Evolutionary conservation across 2,113 vertebrate genomes (phyloP).

Genomic region (Forbesichthys agassizii): DNA sequence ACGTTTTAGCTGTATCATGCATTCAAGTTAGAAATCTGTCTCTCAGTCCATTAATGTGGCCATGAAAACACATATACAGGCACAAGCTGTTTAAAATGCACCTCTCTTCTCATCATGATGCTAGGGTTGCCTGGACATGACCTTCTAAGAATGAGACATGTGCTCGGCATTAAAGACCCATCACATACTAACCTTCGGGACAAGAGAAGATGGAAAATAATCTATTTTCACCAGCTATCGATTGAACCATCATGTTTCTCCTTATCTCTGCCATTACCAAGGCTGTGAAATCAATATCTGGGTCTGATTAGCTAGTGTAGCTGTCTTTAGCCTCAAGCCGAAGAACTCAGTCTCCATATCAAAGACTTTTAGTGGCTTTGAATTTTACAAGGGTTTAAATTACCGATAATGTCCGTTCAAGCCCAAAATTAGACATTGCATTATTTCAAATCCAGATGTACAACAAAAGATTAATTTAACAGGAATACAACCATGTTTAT

Average conservation of each 20-base stretch:
- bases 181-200: slow-evolving; percentile 30
- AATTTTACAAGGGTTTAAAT: not conserved
- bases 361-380: slow-evolving; percentile 13
- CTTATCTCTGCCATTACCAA: slow-evolving; percentile 42
- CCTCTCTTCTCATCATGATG: too few relatives aligned
- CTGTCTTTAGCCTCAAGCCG: slow-evolving; percentile 26
- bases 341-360: slow-evolving; percentile 3
- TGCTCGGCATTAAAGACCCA: slow-evolving; percentile 34
- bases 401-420: not conserved
- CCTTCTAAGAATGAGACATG: slow-evolving; percentile 24
- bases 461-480: too few relatives aligned
- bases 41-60: too few relatives aligned
- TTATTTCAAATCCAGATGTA: not conserved
- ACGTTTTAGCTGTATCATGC: too few relatives aligned
- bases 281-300: slow-evolving; percentile 47
- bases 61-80: too few relatives aligned
- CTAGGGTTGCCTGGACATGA: too few relatives aligned
- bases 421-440: not conserved
- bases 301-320: slow-evolving; percentile 47
- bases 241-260: slow-evolving; percentile 58
- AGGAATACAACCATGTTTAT: too few relatives aligned
- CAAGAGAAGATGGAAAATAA: slow-evolving; percentile 36
- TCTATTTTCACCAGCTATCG: slow-evolving; percentile 43
- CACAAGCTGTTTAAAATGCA: too few relatives aligned
- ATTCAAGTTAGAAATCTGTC: too few relatives aligned